Evolutionary conservation across 2,113 vertebrate species (phyloP).

Genomic region (Elaphurus davidianus): DNA sequence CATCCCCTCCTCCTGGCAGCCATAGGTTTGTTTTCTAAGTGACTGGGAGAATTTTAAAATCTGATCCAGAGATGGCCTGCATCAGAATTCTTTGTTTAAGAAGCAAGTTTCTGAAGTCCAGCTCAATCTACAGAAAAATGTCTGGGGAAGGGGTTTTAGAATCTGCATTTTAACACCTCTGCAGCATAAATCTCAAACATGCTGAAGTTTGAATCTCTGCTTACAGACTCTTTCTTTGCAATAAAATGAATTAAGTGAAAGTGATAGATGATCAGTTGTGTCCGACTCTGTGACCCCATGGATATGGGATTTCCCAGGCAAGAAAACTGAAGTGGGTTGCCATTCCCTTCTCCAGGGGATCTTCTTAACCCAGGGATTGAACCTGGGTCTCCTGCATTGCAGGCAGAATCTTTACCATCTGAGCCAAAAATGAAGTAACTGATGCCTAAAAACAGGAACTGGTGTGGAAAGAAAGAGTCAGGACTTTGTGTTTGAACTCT

Average conservation of each 20-base stretch:
- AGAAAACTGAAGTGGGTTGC: not conserved
- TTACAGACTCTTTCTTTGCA: not conserved
- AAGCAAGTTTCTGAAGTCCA: not conserved
- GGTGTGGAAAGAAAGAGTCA: not conserved
- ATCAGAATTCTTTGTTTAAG: not conserved
- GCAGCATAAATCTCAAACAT: not conserved
- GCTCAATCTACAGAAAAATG: not conserved
- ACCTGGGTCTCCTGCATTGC: not conserved
- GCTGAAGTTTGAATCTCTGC: not conserved
- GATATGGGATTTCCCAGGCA: not conserved
- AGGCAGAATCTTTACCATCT: not conserved
- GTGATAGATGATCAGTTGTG: not conserved
- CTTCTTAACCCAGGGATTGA: not conserved
- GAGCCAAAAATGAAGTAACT: not conserved
- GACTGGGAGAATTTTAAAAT: not conserved
- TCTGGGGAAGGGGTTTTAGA: not conserved
- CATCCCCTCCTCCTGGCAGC: not conserved
- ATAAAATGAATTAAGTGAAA: not conserved
- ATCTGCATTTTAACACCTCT: not conserved
- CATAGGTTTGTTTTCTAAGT: not conserved
- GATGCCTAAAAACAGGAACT: not conserved
- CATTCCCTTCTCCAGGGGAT: not conserved
- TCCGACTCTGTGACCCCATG: not conserved
- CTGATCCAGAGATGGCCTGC: not conserved
- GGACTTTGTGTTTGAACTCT: not conserved